Evolutionary conservation across 1,140 invertebrate genomes (phyloP).

Genomic region (Dinoponera quadriceps): DNA sequence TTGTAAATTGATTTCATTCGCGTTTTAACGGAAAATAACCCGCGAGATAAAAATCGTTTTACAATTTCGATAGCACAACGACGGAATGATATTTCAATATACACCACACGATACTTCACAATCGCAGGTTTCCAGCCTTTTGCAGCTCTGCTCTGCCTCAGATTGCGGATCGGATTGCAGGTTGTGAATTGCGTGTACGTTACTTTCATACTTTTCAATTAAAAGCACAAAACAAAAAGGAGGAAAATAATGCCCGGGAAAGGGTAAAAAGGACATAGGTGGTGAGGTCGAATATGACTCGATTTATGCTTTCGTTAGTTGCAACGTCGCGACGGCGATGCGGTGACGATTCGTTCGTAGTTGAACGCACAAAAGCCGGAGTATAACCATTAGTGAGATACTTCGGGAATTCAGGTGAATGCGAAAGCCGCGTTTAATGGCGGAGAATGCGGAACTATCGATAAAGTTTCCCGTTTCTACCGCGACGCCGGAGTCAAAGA

Average conservation of each 20-base stretch:
- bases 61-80: slow-evolving; percentile 14
- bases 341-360: slow-evolving; percentile 43
- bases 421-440: slow-evolving; percentile 55
- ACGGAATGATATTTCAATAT: slow-evolving; percentile 49
- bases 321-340: background rate
- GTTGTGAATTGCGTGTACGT: background rate
- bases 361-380: slow-evolving; percentile 52
- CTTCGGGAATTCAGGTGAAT: slow-evolving; percentile 55
- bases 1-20: too few species aligned
- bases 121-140: slow-evolving; percentile 7
- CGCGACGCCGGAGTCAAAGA: slow-evolving; percentile 43
- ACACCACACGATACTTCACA: slow-evolving; percentile 16
- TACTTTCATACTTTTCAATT: slow-evolving; percentile 28
- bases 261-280: too few species aligned
- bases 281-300: slow-evolving; percentile 11
- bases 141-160: slow-evolving; percentile 22
- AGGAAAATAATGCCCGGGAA: background rate
- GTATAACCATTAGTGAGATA: slow-evolving; percentile 58
- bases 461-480: slow-evolving; percentile 58
- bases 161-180: background rate
- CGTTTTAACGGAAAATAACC: slow-evolving; percentile 14
- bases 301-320: slow-evolving; percentile 28
- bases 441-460: slow-evolving; percentile 55
- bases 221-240: slow-evolving; percentile 4
- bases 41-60: slow-evolving; percentile 33